Percentiles rank a stretch among this genome's conserved stretches.
These are phyloP conservation scores for Lipotes vexillifer DNA, from an alignment of 2,113 vertebrate genomes.

Conservation along the genomic window DNA sequence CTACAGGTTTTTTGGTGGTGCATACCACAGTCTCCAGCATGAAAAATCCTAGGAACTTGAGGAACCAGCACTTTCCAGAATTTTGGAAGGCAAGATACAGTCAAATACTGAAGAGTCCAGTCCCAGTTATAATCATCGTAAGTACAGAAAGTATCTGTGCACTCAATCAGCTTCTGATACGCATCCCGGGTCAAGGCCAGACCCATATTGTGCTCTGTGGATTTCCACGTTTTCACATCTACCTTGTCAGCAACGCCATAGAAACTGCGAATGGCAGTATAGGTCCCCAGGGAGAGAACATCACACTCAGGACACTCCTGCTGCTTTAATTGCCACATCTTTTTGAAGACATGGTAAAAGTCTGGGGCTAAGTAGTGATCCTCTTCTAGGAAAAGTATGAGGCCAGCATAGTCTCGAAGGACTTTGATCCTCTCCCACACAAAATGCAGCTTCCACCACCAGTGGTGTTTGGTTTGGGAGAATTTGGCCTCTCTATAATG, in stretches of 20 bases:
- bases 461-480: constrained; percentile 98
- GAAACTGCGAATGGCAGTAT: constrained; percentile 85
- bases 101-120: constrained; percentile 97
- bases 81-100: constrained; percentile 92
- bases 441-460: constrained; percentile 99
- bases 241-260: constrained; percentile 90
- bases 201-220: constrained; percentile 99
- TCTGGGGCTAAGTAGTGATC: constrained; percentile 95
- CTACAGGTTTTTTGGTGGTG: constrained; percentile 96
- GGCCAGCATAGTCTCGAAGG: constrained; percentile 86
- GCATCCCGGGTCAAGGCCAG: constrained; percentile 92
- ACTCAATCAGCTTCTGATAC: constrained; percentile 90
- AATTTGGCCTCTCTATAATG: constrained; percentile 97
- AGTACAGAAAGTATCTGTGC: constrained; percentile 97
- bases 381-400: constrained; percentile 94
- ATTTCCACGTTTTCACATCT: constrained; percentile 97
- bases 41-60: constrained; percentile 93
- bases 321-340: constrained; percentile 84
- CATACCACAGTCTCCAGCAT: constrained; percentile 98
- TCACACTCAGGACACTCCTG: constrained; percentile 93
- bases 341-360: constrained; percentile 90
- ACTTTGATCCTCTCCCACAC: constrained; percentile 92
- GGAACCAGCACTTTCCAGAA: constrained; percentile 98
- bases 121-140: constrained; percentile 99
- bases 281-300: constrained; percentile 91